Evolutionary conservation across 2,888 invertebrate genomes (phyloP), one percentile per base, ranked within the genome.

Genomic region (Sphaeridia pumilis): DNA sequence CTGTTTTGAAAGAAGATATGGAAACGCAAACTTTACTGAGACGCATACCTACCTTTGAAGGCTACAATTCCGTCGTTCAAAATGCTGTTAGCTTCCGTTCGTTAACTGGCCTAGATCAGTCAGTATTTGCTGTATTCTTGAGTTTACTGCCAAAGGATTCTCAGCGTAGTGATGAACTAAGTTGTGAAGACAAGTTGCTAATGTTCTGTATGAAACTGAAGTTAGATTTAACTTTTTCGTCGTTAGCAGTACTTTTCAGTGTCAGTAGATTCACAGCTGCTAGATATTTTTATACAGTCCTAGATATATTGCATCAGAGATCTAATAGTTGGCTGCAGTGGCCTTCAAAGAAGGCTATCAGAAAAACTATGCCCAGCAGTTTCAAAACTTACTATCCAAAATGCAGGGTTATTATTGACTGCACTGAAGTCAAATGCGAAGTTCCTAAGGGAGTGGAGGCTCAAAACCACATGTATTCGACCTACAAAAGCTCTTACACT

Each of bases 401-500:
- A 7, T 31, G 31, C 14, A 7, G 31, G 14, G 31, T 31, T 10
- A 31, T 31, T 31, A 31, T 31, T 31, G 31, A 31, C 31, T 31
- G 31, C 31, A 31, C 31, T 7, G 31, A 31, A 14, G 7, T 31
- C 7, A 31, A 31, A 31, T 10, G 7, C 7, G 31, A 31, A 31
- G 14, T 14, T 31, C 31, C 31, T 31, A 7, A 7, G 31, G 7
- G 17, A 31, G 31, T 52, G 0, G 46, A 49, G 1, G 10, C 55
- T 49, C 47, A 52, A 52, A 21, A 52, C n/a, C 38, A 28, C 21
- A 55, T 58, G 44, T 60, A 58, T 36, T 60, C 57, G 1, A 35
- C 48, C 5, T 60, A 60, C 41, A 60, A 63, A 34, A 7, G 52
- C 2, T 36, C 38, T 1, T 56, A 48, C 20, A 63, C 63, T 1